Conservation (phyloP, 2,113 vertebrate species). For the Barbus barbus region DNA sequence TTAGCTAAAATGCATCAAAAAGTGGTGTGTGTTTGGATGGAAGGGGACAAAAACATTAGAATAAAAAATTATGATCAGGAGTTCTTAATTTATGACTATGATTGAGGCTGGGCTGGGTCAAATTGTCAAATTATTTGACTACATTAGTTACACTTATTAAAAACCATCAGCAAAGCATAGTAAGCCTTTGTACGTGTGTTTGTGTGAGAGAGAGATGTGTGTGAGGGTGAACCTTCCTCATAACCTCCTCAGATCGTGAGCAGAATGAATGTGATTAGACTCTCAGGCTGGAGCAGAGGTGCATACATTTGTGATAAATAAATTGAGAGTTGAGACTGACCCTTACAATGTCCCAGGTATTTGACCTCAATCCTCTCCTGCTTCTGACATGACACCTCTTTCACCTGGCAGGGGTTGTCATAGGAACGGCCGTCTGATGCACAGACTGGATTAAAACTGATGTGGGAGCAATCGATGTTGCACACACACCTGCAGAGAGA, state of each 20-base stretch:
- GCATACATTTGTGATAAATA: background rate
- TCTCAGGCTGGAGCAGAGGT: background rate
- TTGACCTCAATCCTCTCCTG: slow-evolving; percentile 99
- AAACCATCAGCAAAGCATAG: background rate
- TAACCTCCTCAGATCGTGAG: background rate
- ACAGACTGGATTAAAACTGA: slow-evolving; percentile 75
- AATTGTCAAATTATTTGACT: background rate
- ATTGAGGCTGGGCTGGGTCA: background rate
- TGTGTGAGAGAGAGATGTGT: background rate
- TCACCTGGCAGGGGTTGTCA: slow-evolving; percentile 53
- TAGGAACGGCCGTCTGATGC: slow-evolving; percentile 77
- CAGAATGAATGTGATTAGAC: background rate
- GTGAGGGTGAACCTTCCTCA: background rate
- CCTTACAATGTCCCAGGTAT: slow-evolving; percentile 98
- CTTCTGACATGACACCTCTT: slow-evolving; percentile 98
- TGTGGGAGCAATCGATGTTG: slow-evolving; percentile 97
- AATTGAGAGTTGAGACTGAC: slow-evolving; percentile 70
- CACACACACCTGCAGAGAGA: slow-evolving; percentile 90
- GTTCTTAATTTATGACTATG: background rate
- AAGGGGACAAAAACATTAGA: no score
- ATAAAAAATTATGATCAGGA: background rate
- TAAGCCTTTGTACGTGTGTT: background rate
- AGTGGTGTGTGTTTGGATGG: no score
- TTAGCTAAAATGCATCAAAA: background rate
- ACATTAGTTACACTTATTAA: background rate